Evolutionary conservation across 2,113 vertebrate genomes (phyloP).

Genomic region (Oncorhynchus nerka): DNA sequence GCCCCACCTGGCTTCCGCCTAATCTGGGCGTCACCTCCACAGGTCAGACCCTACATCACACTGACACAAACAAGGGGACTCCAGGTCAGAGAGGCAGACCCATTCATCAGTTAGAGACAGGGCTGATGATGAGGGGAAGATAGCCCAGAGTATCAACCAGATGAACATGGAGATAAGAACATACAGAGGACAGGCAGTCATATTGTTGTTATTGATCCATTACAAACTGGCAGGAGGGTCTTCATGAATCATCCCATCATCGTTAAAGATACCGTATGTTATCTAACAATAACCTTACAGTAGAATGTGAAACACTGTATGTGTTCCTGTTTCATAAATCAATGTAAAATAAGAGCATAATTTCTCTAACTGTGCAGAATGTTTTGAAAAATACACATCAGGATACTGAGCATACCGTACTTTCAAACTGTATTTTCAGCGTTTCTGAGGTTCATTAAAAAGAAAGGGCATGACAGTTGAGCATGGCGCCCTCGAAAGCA

Average conservation of each 20-base stretch:
- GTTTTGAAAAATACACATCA: not conserved
- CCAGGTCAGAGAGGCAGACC: conserved; percentile 20
- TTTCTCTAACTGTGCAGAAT: not conserved
- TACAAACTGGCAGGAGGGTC: not conserved
- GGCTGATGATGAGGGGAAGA: conserved; percentile 51
- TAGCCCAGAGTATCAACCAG: conserved; percentile 35
- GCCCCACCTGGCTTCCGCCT: conserved; percentile 17
- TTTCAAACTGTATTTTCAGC: not conserved
- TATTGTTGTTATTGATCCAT: not conserved
- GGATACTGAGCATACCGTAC: not conserved
- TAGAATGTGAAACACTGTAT: no score
- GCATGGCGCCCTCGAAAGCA: not conserved
- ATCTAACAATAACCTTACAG: no score
- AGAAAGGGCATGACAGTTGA: not conserved
- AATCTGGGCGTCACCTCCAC: conserved; percentile 21
- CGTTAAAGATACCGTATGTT: no score
- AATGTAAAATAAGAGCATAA: not conserved
- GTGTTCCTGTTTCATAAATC: no score
- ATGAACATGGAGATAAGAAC: conserved; percentile 35
- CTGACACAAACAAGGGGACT: conserved; percentile 38
- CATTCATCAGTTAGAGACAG: conserved; percentile 63
- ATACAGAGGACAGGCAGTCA: not conserved
- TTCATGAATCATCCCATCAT: not conserved
- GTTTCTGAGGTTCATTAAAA: not conserved
- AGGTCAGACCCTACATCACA: conserved; percentile 59